Evolutionary conservation across 2,113 vertebrate species (phyloP), one percentile per base, ranked within the genome.

Genomic region (Pyxicephalus adspersus): DNA sequence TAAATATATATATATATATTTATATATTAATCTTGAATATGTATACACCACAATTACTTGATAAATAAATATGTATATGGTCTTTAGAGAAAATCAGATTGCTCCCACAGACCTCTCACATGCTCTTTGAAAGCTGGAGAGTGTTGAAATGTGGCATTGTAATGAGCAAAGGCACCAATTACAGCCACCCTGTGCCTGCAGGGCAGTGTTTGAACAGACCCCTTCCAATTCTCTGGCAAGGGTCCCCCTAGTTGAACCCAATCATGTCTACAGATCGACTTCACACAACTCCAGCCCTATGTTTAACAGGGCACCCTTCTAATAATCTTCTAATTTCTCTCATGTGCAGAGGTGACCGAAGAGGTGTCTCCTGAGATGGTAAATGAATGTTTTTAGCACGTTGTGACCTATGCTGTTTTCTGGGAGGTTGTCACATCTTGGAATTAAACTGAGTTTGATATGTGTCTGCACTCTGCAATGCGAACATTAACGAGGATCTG

Each of bases 111-210:
- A 51, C 63, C 45, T 81, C 61, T 74, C 52, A 81, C 65, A 74
- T 64, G 50, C 52, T 52, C 68, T 31, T 81, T 81, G 61, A 74
- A 74, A 74, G 58, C 61, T 26, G 64, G 26, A 38, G 79, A 22
- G 79, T 74, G 79, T 74, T 73, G 79, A 81, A 81, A 81, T 38
- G 79, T 19, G 79, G 57, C 58, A 64, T n/a, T n/a, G n/a, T n/a
- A n/a, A n/a, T n/a, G 67, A 52, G 79, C 68, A 81, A 55, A 73
- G 68, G 68, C 61, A 70, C 79, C 70, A 81, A 81, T 74, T 81
- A 81, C 17, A 25, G 45, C 0, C 38, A 45, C 11, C 16, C 5
- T 25, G 50, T 65, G 51, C 68, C 79, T 55, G 52, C 58, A 57
- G 68, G 79, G 79, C 70, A 65, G n/a, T 55, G 50, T 58, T 81